Base-by-base conservation (phyloP, 2,888 invertebrate genomes). In the Reticulitermes lucifugus region DNA sequence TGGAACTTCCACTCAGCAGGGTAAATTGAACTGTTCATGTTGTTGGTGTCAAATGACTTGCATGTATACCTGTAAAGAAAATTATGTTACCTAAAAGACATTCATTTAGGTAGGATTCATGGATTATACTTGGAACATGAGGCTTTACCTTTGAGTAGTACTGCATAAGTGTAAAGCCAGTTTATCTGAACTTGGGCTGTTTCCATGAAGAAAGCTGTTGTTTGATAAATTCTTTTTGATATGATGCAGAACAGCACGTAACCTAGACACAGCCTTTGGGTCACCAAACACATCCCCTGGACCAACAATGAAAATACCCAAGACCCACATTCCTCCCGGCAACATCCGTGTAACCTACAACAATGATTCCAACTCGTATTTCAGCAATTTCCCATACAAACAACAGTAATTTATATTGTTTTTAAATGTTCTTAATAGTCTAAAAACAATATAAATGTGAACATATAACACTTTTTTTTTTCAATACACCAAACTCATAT, bases 271-370 rank as follows among this genome's bases (percentile, higher is more conserved):
- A 88, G 92, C 91, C 83, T 92, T 92, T 55, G 92, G 91, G 84
- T 93, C 92, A 86, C 91, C 93, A 88, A 95, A 93, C 84, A 94
- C 91, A 88, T 95, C 94, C 87, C 93, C 94, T 87, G 94, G 93
- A 29, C 94, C 94, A 83, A 95, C 93, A 55, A 96, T 91, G 90
- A 97, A 98, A 88, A 97, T 92, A 91, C 96, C 98, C 89, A 97
- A 92, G 80, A 98, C 95, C 91, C 94, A 94, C 93, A 98, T 94
- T 79, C 98, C 98, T 73, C 98, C 98, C 59, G 98, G 96, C 86
- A 98, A 91, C 97, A 98, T 98, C 90, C 97, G 94, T 3, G 96
- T 95, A 1, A 97, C 93, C 93, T 93, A 87, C 2, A 73, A 73
- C 73, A 41, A 18, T 18, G 55, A 55, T 5, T 18, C 55, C 12